Base-by-base conservation (phyloP, 2,797 vertebrate species). In the Cetoscarus ocellatus region DNA sequence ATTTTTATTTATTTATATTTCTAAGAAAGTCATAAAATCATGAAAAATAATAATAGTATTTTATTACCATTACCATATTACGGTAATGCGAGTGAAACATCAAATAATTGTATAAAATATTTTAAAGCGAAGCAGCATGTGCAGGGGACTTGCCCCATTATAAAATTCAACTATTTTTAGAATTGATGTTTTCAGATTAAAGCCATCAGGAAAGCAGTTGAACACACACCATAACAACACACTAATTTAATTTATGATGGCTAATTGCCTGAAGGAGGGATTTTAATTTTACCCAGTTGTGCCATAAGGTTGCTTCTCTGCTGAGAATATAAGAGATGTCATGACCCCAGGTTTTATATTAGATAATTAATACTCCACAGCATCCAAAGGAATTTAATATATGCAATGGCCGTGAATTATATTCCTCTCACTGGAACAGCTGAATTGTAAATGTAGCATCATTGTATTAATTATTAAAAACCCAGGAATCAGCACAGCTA, bases 281-380 rank as follows among this genome's bases (percentile, higher is more conserved):
- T 27, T n/a, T 35, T 18, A 3, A 49, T 27, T 27, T 27, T 27
- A 27, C 27, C 27, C 27, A 27, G 19, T 18, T n/a, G 18, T 27
- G 1, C 43, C 43, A n/a, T 27, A 36, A 6, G 27, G 53, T 50
- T 40, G 17, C 1, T 52, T 42, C 19, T 8, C 10, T 48, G 58
- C 38, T 42, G 27, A 35, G 9, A 47, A 44, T 45, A 43, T 15
- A 15, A 49, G 10, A 62, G 13, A 40, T 13, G 17, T 38, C 11
- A 17, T 40, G 36, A 68, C 10, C 27, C 57, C 43, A 35, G 17
- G 54, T 72, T 72, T 44, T 59, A 63, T 19, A 67, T 3, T 44
- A 35, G 17, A 55, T 55, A 1, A 53, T 62, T 62, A 59, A 40
- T 18, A 60, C 3, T 60, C 18, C 39, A 1, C 34, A 39, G 48